A percentile compares a stretch with the other conserved stretches of the same genome.
These are phyloP conservation scores for Momotus momota DNA, from an alignment of 2,797 vertebrate species.

Conservation along the genomic window DNA sequence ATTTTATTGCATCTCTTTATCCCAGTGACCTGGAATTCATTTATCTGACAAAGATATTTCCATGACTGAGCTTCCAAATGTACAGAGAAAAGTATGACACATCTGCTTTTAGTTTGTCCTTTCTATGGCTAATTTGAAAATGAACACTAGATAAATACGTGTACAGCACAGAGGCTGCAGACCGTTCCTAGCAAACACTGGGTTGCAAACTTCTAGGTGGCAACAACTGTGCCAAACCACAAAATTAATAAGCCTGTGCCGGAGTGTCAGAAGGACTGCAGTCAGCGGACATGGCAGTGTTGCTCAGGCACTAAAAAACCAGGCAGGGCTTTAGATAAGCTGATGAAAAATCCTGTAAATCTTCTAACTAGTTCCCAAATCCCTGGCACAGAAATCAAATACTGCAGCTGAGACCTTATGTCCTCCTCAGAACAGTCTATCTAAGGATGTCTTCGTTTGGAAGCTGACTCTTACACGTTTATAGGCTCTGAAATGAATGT, in stretches of 20 bases:
- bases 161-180: neutral
- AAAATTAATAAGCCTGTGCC: neutral
- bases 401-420: neutral
- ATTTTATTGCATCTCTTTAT: slow-evolving; percentile 55
- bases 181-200: neutral
- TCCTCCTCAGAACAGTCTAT: neutral
- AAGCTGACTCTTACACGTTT: neutral
- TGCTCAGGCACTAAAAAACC: neutral
- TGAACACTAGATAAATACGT: neutral
- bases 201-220: neutral
- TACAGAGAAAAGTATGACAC: slow-evolving; percentile 5
- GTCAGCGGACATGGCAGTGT: neutral
- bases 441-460: neutral
- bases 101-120: slow-evolving; percentile 57
- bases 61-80: slow-evolving; percentile 1
- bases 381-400: neutral
- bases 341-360: slow-evolving; percentile 1
- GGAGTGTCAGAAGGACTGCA: neutral
- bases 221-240: neutral
- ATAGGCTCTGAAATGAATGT: neutral
- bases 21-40: slow-evolving; percentile 56
- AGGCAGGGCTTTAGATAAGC: slow-evolving; percentile 4
- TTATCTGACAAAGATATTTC: slow-evolving; percentile 54
- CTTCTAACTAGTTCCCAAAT: neutral
- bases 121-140: slow-evolving; percentile 36